Evolutionary conservation across 2,797 vertebrate species (phyloP), one percentile per base, ranked within the genome.

Genomic region (Gymnoscopelus braueri): DNA sequence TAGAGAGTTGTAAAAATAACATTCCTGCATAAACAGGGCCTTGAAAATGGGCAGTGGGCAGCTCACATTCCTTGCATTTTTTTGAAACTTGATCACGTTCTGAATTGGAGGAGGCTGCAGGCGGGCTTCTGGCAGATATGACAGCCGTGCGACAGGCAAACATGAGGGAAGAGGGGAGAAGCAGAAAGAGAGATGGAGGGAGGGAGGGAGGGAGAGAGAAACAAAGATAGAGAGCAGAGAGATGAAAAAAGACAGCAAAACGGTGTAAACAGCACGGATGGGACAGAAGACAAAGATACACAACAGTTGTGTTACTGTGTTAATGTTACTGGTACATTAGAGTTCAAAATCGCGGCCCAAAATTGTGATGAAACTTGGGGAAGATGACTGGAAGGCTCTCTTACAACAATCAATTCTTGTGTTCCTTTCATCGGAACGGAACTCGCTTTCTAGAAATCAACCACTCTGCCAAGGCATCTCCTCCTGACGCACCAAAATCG

Each of bases 11-110:
- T 82, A 91, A 91, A 91, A 92, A 92, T 87, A 91, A 89, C 90
- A 88, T 90, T 91, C 89, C 88, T 89, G 87, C 85, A 92, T 90
- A 91, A 93, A 92, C 80, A 89, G 77, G 81, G 79, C 75, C 83
- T 85, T 82, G 81, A 91, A 89, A 90, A 83, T 67, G 80, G 83
- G 80, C 71, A 79, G 79, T 74, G 80, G 74, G 87, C 72, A 78
- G 88, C 70, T 75, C 5, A 71, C 89, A 90, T 93, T 93, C 91
- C 81, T 84, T 14, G 60, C 64, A 89, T 90, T 78, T 87, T 82
- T 88, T 69, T 79, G 86, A 88, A 93, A 92, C 83, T 63, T 78
- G 85, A 91, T 90, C 90, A 80, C 32, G 24, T 87, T 89, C 74
- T 52, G 79, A 82, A 85, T 74, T 49, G 39, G 77, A 80, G 53